Evolutionary conservation across 1,140 invertebrate genomes (phyloP).

Genomic region (Hetaerina americana): DNA sequence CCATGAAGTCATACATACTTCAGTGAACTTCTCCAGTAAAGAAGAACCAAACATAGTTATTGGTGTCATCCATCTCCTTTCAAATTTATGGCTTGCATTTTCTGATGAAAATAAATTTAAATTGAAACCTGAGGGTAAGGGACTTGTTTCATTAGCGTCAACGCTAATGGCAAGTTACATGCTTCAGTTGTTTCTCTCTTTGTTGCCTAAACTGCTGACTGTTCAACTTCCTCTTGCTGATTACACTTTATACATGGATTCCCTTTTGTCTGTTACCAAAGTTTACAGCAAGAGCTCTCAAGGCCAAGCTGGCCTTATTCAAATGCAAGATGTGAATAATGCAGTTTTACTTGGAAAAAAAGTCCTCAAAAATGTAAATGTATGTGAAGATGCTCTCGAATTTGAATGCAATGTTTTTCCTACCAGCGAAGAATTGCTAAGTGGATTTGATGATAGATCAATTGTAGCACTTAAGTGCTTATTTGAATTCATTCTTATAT

Average conservation of each 20-base stretch:
- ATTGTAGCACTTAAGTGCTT: neutral
- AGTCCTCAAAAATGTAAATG: constrained; percentile 18
- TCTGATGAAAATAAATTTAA: neutral
- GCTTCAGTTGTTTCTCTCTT: neutral
- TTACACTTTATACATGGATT: constrained; percentile 12
- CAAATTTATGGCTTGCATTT: neutral
- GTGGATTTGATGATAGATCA: neutral
- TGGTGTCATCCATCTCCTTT: neutral
- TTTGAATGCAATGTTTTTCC: constrained; percentile 20
- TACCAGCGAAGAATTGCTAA: neutral
- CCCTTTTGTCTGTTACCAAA: constrained; percentile 14
- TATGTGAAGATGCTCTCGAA: constrained; percentile 21
- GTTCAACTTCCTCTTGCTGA: constrained; percentile 4
- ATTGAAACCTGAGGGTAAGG: too few relatives aligned
- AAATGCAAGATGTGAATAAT: constrained; percentile 16
- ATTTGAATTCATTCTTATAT: neutral
- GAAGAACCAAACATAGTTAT: neutral
- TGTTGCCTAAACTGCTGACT: neutral
- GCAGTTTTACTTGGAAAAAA: constrained; percentile 16
- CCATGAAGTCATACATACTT: constrained; percentile 1
- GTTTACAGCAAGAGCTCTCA: constrained; percentile 16
- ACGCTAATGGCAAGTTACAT: too few relatives aligned
- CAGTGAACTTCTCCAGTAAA: neutral
- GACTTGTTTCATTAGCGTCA: too few relatives aligned
- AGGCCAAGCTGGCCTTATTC: constrained; percentile 14